Percentiles rank a stretch among this genome's conserved stretches.
phyloP scores from a whole-genome alignment of 2,888 invertebrate genomes.

The Drosophila putrida region DNA sequence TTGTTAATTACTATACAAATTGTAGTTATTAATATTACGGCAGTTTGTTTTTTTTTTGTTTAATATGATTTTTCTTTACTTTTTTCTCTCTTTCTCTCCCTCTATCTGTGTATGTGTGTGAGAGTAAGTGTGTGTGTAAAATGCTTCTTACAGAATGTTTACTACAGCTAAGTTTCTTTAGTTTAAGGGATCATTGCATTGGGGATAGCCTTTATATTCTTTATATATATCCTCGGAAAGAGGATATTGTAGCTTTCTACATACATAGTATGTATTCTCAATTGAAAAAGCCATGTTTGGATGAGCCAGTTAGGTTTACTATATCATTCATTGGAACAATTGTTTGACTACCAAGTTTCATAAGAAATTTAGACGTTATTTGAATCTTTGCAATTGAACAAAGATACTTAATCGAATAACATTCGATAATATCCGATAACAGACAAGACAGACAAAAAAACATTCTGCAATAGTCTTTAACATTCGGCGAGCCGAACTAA shows the following conservation, averaged over 20 bases:
- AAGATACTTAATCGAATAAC: too few species aligned
- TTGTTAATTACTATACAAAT: slow-evolving; percentile 43
- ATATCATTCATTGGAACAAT: too few species aligned
- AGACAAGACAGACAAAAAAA: neutral
- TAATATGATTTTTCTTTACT: slow-evolving; percentile 26
- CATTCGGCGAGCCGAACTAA: neutral
- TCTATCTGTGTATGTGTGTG: slow-evolving; percentile 2
- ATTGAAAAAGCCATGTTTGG: too few species aligned
- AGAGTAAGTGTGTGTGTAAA: slow-evolving; percentile 4
- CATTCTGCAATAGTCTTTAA: slow-evolving; percentile 8
- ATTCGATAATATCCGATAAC: neutral
- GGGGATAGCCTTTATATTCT: neutral
- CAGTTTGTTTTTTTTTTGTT: slow-evolving; percentile 54
- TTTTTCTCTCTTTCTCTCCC: neutral
- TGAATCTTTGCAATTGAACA: too few species aligned
- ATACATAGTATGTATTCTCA: too few species aligned
- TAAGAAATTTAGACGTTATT: too few species aligned
- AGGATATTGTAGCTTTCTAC: neutral
- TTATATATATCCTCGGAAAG: neutral
- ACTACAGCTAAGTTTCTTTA: neutral
- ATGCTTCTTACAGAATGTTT: slow-evolving; percentile 15
- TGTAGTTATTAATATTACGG: slow-evolving; percentile 48
- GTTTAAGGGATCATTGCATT: neutral
- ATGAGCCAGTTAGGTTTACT: too few species aligned
- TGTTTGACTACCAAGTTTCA: too few species aligned